Evolutionary conservation across 2,888 invertebrate genomes (phyloP).

Genomic region (Thumatha senex): DNA sequence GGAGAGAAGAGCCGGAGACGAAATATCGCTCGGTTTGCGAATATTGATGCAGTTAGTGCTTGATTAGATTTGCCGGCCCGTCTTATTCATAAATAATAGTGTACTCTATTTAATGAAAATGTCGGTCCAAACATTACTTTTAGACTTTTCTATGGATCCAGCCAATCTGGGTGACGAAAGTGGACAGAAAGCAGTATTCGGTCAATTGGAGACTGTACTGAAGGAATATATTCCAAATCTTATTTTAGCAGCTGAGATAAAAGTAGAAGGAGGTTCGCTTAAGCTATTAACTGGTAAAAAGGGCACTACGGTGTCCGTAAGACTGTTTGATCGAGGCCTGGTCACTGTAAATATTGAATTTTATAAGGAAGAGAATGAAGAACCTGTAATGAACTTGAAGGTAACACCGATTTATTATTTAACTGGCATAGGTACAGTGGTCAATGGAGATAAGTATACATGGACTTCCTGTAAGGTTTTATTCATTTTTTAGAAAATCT

Average conservation of each 20-base stretch:
- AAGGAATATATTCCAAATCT: conserved; percentile 88
- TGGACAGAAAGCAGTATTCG: conserved; percentile 86
- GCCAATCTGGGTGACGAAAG: conserved; percentile 86
- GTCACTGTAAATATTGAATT: conserved; percentile 93
- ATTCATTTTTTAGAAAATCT: too few species aligned
- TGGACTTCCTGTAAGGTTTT: too few species aligned
- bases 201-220: conserved; percentile 87
- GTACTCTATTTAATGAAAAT: conserved; percentile 66
- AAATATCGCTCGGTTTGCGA: too few species aligned
- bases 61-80: conserved; percentile 49
- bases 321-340: conserved; percentile 89
- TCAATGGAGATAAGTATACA: too few species aligned
- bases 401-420: conserved; percentile 68
- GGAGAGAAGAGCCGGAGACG: too few species aligned
- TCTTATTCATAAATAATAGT: conserved; percentile 44
- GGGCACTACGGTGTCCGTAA: conserved; percentile 87
- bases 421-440: too few species aligned
- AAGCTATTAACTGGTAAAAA: conserved; percentile 88
- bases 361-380: conserved; percentile 89
- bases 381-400: conserved; percentile 89
- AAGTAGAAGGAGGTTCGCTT: conserved; percentile 87
- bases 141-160: conserved; percentile 91
- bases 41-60: too few species aligned
- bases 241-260: conserved; percentile 86
- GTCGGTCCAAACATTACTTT: conserved; percentile 90